Conservation (phyloP, 2,888 invertebrate genomes). For the Thalpophila matura region DNA sequence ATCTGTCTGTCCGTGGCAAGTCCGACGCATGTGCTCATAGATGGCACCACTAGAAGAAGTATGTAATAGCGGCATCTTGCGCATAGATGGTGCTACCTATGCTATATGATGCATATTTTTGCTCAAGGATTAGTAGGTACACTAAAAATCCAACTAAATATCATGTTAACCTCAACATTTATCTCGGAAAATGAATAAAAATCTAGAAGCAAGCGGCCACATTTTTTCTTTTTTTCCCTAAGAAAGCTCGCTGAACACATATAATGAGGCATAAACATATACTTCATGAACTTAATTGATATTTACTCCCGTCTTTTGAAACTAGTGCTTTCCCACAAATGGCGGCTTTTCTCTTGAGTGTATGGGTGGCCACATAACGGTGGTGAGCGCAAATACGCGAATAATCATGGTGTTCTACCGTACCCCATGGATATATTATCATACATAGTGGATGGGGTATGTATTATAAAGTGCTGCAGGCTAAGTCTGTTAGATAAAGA, state of each 20-base stretch:
- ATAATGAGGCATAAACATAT: background rate
- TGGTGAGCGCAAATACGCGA: background rate
- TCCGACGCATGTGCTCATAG: too few species aligned
- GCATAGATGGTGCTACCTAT: too few species aligned
- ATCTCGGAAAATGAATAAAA: too few species aligned
- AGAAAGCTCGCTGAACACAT: constrained; percentile 1
- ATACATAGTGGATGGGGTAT: constrained; percentile 5
- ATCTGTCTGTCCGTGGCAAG: too few species aligned
- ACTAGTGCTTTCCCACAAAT: constrained; percentile 23
- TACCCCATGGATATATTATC: constrained; percentile 2
- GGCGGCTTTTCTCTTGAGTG: constrained; percentile 23
- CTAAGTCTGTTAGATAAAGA: background rate
- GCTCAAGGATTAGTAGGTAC: too few species aligned
- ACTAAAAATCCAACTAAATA: too few species aligned
- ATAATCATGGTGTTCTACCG: constrained; percentile 16
- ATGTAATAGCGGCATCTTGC: too few species aligned
- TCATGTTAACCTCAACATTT: too few species aligned
- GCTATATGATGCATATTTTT: too few species aligned
- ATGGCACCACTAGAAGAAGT: too few species aligned
- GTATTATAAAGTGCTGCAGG: background rate
- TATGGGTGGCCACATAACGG: constrained; percentile 1
- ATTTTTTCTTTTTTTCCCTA: too few species aligned
- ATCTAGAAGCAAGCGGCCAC: too few species aligned
- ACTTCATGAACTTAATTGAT: constrained; percentile 11
- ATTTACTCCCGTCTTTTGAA: constrained; percentile 26